These are phyloP conservation scores for Athripsodes cinereus DNA, from an alignment of 2,888 invertebrate species.

Conservation along the genomic window DNA sequence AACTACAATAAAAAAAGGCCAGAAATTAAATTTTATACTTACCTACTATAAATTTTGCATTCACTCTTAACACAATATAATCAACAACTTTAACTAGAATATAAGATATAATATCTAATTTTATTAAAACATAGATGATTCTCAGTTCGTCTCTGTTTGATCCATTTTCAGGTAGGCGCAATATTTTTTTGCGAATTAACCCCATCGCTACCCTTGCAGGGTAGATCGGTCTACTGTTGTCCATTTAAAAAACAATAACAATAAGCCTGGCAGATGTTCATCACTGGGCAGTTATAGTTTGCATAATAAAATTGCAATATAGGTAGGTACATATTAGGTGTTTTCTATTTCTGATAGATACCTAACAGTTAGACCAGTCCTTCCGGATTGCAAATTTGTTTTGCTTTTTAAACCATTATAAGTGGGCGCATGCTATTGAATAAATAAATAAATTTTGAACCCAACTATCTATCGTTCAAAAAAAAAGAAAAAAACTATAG, in stretches of 20 bases:
- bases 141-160: not conserved
- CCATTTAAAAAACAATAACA: not conserved
- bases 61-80: too few relatives aligned
- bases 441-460: not conserved
- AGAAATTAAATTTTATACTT: too few relatives aligned
- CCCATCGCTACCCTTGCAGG: not conserved
- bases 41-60: too few relatives aligned
- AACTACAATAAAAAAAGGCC: too few relatives aligned
- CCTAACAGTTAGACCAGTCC: not conserved
- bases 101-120: too few relatives aligned
- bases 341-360: too few relatives aligned
- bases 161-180: not conserved
- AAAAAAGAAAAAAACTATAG: too few relatives aligned
- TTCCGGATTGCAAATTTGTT: slow-evolving; percentile 14
- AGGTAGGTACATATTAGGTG: too few relatives aligned
- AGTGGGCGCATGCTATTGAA: not conserved
- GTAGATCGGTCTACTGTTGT: too few relatives aligned
- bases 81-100: too few relatives aligned
- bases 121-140: too few relatives aligned
- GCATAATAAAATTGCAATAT: not conserved
- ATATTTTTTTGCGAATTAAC: slow-evolving; percentile 1
- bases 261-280: not conserved
- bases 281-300: not conserved
- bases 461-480: too few relatives aligned
- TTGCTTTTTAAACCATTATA: slow-evolving; percentile 2